These are phyloP conservation scores for Mythimna lalbum DNA, from an alignment of 2,888 invertebrate species.

Conservation along the genomic window DNA sequence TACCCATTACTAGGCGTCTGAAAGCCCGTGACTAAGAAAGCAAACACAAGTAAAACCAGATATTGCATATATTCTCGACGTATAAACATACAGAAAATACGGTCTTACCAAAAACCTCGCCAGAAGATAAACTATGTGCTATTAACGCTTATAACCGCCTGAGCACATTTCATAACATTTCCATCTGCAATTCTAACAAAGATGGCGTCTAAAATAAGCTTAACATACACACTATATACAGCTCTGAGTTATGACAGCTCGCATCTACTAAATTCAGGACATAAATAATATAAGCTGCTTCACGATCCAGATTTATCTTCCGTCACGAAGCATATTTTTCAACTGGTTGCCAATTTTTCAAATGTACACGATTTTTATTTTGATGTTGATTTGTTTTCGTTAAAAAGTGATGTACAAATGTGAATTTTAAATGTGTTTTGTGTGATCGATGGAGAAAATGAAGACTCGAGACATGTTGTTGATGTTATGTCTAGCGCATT, in stretches of 20 bases:
- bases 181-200: conserved; percentile 32
- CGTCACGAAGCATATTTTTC: conserved; percentile 34
- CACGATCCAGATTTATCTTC: conserved; percentile 44
- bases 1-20: no score
- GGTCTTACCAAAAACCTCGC: conserved; percentile 3
- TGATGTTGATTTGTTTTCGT: conserved; percentile 12
- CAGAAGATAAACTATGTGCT: conserved; percentile 15
- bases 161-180: conserved; percentile 26
- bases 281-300: conserved; percentile 52
- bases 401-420: conserved; percentile 14
- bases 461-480: background rate
- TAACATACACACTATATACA: conserved; percentile 33
- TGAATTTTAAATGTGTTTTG: conserved; percentile 27
- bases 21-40: no score
- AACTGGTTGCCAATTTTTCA: conserved; percentile 46
- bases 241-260: conserved; percentile 53
- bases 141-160: conserved; percentile 7
- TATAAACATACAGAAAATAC: background rate
- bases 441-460: conserved; percentile 18
- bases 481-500: conserved; percentile 2
- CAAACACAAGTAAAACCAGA: no score
- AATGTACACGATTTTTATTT: conserved; percentile 27
- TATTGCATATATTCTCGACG: no score
- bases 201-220: conserved; percentile 49
- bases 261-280: conserved; percentile 42